These are phyloP conservation scores for Vombatus ursinus DNA, from an alignment of 2,113 vertebrate genomes.

Conservation along the genomic window DNA sequence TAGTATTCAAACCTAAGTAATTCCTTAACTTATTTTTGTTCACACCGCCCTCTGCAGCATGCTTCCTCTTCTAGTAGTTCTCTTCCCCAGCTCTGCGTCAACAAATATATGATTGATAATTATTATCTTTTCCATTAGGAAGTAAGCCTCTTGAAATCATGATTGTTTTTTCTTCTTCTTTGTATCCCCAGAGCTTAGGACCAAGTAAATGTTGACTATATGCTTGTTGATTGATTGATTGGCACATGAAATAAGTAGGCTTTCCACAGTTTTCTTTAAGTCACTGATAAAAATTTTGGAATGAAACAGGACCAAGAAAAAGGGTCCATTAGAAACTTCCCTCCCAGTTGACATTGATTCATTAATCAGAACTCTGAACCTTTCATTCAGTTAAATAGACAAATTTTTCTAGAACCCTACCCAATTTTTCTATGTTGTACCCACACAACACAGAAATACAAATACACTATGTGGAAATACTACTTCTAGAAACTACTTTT, in stretches of 20 bases:
- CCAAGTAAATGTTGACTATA: not conserved
- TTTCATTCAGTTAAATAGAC: not conserved
- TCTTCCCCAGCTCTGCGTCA: not conserved
- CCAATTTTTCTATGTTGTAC: not conserved
- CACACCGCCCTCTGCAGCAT: not conserved
- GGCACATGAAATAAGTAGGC: not conserved
- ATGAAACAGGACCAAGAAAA: not conserved
- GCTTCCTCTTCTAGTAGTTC: not conserved
- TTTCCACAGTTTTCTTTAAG: not conserved
- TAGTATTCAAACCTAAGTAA: not conserved
- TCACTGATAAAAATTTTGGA: not conserved
- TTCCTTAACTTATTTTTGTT: not conserved
- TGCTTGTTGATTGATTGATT: not conserved
- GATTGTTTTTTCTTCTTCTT: not conserved
- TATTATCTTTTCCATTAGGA: not conserved
- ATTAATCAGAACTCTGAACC: not conserved
- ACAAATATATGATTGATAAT: not conserved
- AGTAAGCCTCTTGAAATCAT: not conserved
- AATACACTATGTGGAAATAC: not conserved
- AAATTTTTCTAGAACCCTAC: not conserved
- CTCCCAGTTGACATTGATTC: not conserved
- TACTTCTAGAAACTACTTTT: too few relatives aligned
- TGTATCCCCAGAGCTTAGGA: not conserved
- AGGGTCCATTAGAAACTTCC: not conserved
- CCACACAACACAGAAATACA: not conserved